These are phyloP conservation scores for Anoplophora glabripennis DNA, from an alignment of 1,140 invertebrate genomes.

Conservation along the genomic window DNA sequence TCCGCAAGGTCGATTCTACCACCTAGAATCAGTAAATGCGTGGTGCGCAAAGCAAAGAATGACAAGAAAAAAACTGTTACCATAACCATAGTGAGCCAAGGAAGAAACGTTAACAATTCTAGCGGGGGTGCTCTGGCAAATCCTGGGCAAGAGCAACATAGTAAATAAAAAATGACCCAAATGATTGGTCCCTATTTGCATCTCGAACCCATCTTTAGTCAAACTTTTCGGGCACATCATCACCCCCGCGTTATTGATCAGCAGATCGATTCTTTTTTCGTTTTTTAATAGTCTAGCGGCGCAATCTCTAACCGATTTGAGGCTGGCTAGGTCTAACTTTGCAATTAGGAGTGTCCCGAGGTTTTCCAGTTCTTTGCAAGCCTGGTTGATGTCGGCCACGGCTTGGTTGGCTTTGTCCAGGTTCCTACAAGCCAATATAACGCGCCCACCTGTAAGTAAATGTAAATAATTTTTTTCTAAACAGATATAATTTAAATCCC, in stretches of 20 bases:
- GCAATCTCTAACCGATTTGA: constrained; percentile 70
- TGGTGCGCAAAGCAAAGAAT: neutral
- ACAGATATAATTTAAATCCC: no score
- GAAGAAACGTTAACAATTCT: constrained; percentile 45
- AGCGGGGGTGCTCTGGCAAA: constrained; percentile 51
- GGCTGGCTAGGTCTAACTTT: constrained; percentile 67
- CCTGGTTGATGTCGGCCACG: constrained; percentile 49
- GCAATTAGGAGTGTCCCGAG: constrained; percentile 57
- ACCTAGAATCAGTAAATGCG: constrained; percentile 35
- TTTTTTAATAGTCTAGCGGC: constrained; percentile 59
- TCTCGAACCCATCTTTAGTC: constrained; percentile 76
- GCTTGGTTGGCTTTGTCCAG: constrained; percentile 45
- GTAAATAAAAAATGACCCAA: constrained; percentile 83
- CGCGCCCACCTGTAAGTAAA: constrained; percentile 43
- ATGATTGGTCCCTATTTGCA: constrained; percentile 73
- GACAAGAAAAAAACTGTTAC: neutral
- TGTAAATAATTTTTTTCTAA: no score
- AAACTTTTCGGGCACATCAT: constrained; percentile 64
- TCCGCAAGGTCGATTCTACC: constrained; percentile 69
- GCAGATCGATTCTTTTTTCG: constrained; percentile 63
- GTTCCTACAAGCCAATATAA: constrained; percentile 51
- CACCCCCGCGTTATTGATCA: constrained; percentile 83
- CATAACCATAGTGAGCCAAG: constrained; percentile 40
- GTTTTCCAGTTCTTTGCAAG: constrained; percentile 49
- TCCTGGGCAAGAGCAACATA: constrained; percentile 64